A percentile compares a stretch with the other conserved stretches of the same genome.
Evolutionary conservation across 2,888 invertebrate genomes (phyloP).

Genomic region (Stratiomys singularior): DNA sequence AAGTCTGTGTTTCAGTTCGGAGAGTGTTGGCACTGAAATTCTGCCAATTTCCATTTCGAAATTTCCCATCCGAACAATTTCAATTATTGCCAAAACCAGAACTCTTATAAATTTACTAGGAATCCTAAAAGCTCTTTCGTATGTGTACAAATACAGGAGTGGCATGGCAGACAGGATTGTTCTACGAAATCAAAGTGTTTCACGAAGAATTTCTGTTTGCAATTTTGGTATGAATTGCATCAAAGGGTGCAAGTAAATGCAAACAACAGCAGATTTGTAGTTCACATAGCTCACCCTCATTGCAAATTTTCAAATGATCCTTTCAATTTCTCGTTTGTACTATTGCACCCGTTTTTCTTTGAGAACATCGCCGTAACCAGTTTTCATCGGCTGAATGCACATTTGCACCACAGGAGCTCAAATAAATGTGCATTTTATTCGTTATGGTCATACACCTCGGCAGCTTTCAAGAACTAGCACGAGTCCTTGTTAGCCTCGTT

Average conservation of each 20-base stretch:
- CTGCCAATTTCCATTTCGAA: slow-evolving; percentile 41
- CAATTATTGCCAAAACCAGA: slow-evolving; percentile 39
- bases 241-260: no score
- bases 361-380: no score
- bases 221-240: no score
- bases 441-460: not conserved
- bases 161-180: no score
- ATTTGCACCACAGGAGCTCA: not conserved
- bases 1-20: slow-evolving; percentile 13
- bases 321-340: no score
- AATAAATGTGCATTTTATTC: not conserved
- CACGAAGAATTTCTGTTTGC: no score
- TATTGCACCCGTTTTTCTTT: no score
- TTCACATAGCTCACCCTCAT: no score
- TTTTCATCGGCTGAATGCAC: not conserved
- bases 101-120: slow-evolving; percentile 1
- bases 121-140: not conserved
- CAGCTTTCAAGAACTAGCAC: slow-evolving; percentile 18
- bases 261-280: no score
- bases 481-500: slow-evolving; percentile 20
- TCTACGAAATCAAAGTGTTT: no score
- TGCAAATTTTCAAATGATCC: no score
- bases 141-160: not conserved
- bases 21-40: slow-evolving; percentile 27
- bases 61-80: slow-evolving; percentile 28